Evolutionary conservation across 2,797 vertebrate genomes (phyloP), one percentile per base, ranked within the genome.

Genomic region (Tenualosa ilisha): DNA sequence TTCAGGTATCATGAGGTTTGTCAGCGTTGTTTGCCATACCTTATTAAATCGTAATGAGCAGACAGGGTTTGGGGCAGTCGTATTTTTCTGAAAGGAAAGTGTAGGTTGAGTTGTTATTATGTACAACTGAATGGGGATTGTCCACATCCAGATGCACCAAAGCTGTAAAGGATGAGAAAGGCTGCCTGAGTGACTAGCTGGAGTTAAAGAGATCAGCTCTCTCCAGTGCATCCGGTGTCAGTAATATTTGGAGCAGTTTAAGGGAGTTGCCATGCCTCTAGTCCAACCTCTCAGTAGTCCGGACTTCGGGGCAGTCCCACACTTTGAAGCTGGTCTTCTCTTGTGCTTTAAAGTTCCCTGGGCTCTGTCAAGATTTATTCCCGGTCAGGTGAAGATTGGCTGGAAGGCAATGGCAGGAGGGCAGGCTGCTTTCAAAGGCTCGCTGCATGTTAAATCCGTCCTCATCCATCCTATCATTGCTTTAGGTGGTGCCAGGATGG

Each of bases 41-140:
- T 87, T 91, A 86, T 93, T 91, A 90, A 91, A 91, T 91, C 85
- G 89, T 90, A 91, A 94, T 87, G 86, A 91, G 89, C 83, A 88
- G 87, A 89, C 79, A 40, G 87, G 83, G 85, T 83, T 83, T 81
- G 84, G 87, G 72, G 85, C 54, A 54, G 85, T 63, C 85, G 75
- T 8, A 84, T 88, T 53, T 84, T 82, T 31, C 31, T 86, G 82
- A 81, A 83, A 83, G 83, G 63, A 61, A 87, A 83, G 83, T 1
- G 46, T 56, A 65, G 87, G 65, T 82, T 87, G 88, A 89, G 87
- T 81, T 72, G 43, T 72, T 83, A 85, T 87, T 87, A 89, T 90
- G 85, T 81, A 82, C 84, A 37, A 59, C 83, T 84, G 83, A 89
- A 88, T 83, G 13, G 65, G 1, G 65, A 72, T 63, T 24, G 59